Evolutionary conservation across 2,113 vertebrate species (phyloP).

Genomic region (Glareola pratincola): DNA sequence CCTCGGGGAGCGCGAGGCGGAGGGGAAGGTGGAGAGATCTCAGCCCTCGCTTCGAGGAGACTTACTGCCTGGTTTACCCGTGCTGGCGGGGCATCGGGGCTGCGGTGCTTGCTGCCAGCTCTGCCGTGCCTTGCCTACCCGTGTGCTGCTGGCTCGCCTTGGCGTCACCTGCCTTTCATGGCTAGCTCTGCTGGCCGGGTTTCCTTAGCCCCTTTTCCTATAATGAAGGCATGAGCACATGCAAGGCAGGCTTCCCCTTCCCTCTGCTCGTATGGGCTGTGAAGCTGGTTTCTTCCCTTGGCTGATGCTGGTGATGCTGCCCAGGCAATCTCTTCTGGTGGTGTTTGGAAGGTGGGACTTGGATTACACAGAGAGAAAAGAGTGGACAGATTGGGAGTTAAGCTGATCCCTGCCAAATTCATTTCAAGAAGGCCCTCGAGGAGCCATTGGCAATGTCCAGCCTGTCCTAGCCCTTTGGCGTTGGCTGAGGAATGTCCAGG

Average conservation of each 20-base stretch:
- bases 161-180: background rate
- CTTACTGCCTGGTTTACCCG: background rate
- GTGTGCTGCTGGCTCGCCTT: background rate
- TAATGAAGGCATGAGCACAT: background rate
- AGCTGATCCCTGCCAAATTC: conserved; percentile 5
- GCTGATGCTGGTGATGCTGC: background rate
- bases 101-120: background rate
- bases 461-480: accelerated
- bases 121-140: background rate
- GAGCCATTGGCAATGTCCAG: background rate
- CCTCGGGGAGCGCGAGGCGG: background rate
- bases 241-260: background rate
- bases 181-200: background rate
- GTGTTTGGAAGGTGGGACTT: background rate
- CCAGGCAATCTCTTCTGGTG: background rate
- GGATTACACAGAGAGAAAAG: background rate
- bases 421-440: background rate
- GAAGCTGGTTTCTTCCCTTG: background rate
- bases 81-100: background rate
- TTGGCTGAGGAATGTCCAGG: background rate
- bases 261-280: background rate
- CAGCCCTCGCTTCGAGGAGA: background rate
- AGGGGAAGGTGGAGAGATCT: background rate
- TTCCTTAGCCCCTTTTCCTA: background rate
- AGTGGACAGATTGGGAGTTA: conserved; percentile 18